phyloP scores from a whole-genome alignment of 53 echinoderm and acorn worm species.

The Antedon mediterranea region DNA sequence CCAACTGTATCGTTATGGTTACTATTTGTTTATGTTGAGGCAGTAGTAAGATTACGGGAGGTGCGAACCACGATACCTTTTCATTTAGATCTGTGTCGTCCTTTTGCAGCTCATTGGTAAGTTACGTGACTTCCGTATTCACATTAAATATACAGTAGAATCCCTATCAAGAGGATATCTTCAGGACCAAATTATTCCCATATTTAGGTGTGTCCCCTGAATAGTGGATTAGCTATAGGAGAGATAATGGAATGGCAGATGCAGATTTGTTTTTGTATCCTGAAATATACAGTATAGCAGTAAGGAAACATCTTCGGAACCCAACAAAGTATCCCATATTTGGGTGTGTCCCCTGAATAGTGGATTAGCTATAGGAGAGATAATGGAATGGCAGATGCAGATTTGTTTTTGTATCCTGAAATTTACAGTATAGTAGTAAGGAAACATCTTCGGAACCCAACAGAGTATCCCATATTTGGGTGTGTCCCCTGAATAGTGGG shows the following conservation, averaged over 20 bases:
- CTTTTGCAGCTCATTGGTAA: constrained; percentile 98
- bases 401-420: no score
- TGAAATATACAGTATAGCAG: no score
- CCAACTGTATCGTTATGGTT: constrained; percentile 94
- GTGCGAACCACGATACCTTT: constrained; percentile 75
- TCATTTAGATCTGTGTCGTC: constrained; percentile 95
- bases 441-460: background rate
- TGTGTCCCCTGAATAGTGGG: background rate
- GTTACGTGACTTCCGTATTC: background rate
- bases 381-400: no score
- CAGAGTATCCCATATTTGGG: background rate
- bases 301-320: background rate
- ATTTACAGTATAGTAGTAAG: no score
- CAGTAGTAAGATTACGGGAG: constrained; percentile 85
- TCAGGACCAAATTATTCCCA: background rate
- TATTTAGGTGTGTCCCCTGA: background rate
- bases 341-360: background rate
- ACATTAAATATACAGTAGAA: background rate
- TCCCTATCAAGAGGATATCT: no score
- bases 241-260: no score
- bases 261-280: no score
- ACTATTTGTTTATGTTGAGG: constrained; percentile 98
- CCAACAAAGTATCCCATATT: background rate
- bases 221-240: no score
- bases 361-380: no score